phyloP scores from a whole-genome alignment of 64 coral and sea anemone species.

The Stichodactyla mertensii region DNA sequence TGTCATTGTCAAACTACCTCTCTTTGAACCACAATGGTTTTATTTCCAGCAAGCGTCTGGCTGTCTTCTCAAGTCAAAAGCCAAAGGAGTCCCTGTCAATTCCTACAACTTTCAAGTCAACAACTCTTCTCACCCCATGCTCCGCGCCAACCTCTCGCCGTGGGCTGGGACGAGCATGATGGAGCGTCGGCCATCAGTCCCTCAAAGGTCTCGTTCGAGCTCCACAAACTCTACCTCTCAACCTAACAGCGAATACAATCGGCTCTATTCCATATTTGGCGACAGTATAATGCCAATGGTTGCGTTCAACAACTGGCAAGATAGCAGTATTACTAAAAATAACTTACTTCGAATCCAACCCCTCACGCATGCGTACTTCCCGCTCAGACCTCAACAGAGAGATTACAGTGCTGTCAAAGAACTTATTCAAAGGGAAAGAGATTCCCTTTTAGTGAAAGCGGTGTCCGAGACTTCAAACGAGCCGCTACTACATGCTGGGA shows the following conservation, averaged over 20 bases:
- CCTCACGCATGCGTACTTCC: conserved; percentile 89
- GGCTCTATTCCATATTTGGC: conserved; percentile 78
- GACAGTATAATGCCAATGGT: conserved; percentile 69
- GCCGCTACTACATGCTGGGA: background rate
- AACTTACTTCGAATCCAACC: conserved; percentile 77
- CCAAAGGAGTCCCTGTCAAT: conserved; percentile 62
- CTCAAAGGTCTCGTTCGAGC: conserved; percentile 54
- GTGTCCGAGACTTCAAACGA: background rate
- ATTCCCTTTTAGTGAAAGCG: background rate
- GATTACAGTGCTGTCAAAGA: conserved; percentile 51
- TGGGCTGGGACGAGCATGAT: conserved; percentile 79
- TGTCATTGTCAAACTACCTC: background rate
- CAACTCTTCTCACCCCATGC: conserved; percentile 65
- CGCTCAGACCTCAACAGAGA: conserved; percentile 64
- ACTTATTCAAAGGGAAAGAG: conserved; percentile 49
- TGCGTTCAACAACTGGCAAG: conserved; percentile 92
- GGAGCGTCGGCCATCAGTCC: conserved; percentile 39
- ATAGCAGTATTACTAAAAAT: conserved; percentile 66
- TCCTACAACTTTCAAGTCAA: conserved; percentile 57
- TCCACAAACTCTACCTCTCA: conserved; percentile 49
- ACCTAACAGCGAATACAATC: conserved; percentile 59
- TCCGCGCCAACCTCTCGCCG: conserved; percentile 65
- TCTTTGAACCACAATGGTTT: background rate
- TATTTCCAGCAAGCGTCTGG: conserved; percentile 67
- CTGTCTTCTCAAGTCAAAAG: conserved; percentile 65